Evolutionary conservation across 1,140 invertebrate species (phyloP).

Genomic region (Trichomalopsis sarcophagae): DNA sequence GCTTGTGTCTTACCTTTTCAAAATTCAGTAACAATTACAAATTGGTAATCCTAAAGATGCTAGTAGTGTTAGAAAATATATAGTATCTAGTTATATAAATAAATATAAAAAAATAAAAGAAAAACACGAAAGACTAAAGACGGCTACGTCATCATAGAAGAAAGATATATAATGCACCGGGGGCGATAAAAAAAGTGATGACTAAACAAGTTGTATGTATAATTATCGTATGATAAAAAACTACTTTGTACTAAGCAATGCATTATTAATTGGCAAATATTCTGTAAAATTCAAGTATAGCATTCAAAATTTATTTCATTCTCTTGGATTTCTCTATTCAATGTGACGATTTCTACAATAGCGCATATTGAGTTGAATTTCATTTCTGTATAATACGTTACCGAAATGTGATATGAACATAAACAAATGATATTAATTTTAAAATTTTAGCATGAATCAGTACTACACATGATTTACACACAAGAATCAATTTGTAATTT

Average conservation of each 20-base stretch:
- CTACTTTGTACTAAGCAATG: neutral
- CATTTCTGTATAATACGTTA: conserved; percentile 46
- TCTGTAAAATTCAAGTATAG: neutral
- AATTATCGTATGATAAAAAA: neutral
- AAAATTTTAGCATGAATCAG: conserved; percentile 26
- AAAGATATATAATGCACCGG: neutral
- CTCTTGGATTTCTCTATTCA: neutral
- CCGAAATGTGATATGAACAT: conserved; percentile 47
- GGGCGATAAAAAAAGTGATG: neutral
- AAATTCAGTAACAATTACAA: neutral
- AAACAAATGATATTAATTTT: conserved; percentile 37
- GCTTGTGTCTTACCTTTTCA: neutral
- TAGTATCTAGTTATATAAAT: neutral
- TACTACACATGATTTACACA: conserved; percentile 20
- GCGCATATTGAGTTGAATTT: neutral
- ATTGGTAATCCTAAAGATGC: neutral
- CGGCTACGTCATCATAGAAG: neutral
- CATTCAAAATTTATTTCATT: conserved; percentile 3
- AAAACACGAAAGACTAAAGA: neutral
- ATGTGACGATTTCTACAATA: neutral
- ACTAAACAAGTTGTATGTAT: conserved; percentile 6
- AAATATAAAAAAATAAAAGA: neutral
- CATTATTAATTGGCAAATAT: neutral
- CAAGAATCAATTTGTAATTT: conserved; percentile 39
- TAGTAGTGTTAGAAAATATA: conserved; percentile 7